A percentile compares a stretch with the other conserved stretches of the same genome.
These are phyloP conservation scores for Venusia cambrica DNA, from an alignment of 2,888 invertebrate genomes.

Conservation along the genomic window DNA sequence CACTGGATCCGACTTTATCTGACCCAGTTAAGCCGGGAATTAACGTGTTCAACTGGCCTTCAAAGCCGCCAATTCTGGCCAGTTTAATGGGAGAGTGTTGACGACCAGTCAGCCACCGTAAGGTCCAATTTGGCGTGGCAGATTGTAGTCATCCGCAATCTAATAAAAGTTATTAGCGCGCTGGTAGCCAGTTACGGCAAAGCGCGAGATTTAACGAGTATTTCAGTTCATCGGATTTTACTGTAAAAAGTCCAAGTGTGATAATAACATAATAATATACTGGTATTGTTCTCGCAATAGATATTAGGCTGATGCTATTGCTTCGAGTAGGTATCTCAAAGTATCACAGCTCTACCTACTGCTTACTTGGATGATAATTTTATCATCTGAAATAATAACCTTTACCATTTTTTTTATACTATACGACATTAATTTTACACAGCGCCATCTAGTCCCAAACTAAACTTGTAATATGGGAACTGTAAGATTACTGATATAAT, in stretches of 20 bases:
- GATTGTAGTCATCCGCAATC: conserved; percentile 11
- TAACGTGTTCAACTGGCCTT: conserved; percentile 24
- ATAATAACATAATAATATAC: conserved; percentile 10
- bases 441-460: too few species aligned
- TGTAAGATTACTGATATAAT: too few species aligned
- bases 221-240: conserved; percentile 14
- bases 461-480: too few species aligned
- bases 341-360: too few species aligned
- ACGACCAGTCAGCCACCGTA: conserved; percentile 14
- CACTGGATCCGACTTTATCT: conserved; percentile 31
- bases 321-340: too few species aligned
- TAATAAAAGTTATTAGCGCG: conserved; percentile 19
- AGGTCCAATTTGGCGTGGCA: conserved; percentile 15
- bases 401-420: too few species aligned
- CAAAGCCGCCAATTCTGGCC: conserved; percentile 20
- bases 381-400: too few species aligned
- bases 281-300: too few species aligned
- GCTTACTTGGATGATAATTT: too few species aligned
- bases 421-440: too few species aligned
- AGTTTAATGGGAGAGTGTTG: conserved; percentile 16
- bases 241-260: conserved; percentile 15
- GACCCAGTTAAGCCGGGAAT: conserved; percentile 31
- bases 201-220: conserved; percentile 14
- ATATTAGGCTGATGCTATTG: too few species aligned
- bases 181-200: conserved; percentile 8